phyloP scores from a whole-genome alignment of 2,797 vertebrate species.

The Octomys mimax region DNA sequence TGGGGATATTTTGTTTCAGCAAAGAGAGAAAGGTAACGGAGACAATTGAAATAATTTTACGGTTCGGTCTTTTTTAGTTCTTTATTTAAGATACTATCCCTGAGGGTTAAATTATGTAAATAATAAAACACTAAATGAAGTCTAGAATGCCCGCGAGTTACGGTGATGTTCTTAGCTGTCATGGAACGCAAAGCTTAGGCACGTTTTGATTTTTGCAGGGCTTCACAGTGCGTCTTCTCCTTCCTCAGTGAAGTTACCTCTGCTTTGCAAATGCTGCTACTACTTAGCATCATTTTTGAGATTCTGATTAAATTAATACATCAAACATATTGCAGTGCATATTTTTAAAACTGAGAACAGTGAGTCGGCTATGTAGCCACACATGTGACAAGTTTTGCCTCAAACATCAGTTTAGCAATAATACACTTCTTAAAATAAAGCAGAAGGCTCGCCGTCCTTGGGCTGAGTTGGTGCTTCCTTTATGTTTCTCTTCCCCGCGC shows the following conservation, averaged over 20 bases:
- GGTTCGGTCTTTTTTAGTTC: slow-evolving; percentile 1
- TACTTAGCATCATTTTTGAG: slow-evolving; percentile 34
- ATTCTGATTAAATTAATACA: slow-evolving; percentile 24
- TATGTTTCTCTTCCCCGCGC: neutral
- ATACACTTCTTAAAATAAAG: slow-evolving; percentile 34
- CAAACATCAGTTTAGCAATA: slow-evolving; percentile 35
- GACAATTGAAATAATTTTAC: neutral
- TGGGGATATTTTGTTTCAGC: too few species aligned
- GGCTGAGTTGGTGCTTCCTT: neutral
- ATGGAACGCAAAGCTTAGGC: neutral
- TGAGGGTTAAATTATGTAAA: slow-evolving; percentile 50
- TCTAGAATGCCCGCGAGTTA: neutral
- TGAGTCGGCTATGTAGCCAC: slow-evolving; percentile 10
- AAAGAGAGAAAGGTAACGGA: too few species aligned
- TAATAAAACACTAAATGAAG: slow-evolving; percentile 18
- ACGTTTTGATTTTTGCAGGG: neutral
- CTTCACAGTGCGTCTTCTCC: slow-evolving; percentile 25
- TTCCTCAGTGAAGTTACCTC: neutral
- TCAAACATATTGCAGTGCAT: neutral
- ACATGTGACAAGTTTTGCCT: slow-evolving; percentile 22
- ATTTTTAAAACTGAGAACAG: slow-evolving; percentile 36
- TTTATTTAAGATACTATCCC: slow-evolving; percentile 19
- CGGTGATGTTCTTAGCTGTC: neutral
- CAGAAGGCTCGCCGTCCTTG: neutral
- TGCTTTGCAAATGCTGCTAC: neutral